Base-by-base conservation (phyloP, 2,113 vertebrate species). In the Archilochus colubris region DNA sequence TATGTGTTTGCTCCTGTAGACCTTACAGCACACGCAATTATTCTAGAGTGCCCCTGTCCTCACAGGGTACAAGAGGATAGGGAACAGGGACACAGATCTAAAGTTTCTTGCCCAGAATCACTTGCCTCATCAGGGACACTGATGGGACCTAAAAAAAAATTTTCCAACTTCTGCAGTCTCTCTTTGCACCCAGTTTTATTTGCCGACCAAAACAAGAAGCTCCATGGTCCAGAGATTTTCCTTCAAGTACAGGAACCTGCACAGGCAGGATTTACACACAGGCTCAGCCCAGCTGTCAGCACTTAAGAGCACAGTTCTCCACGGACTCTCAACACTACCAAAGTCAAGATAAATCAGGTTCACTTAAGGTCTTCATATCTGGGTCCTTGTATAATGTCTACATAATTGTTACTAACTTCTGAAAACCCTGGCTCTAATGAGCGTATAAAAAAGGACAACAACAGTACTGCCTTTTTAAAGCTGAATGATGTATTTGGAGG, bases 231-330 rank as follows among this genome's bases (percentile, higher is more conserved):
- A 15, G 25, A 62, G 16, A 63, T 25, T 46, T 18, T 54, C 48
- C 38, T 67, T 70, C 0, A 4, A n/a, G 25, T 51, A 19, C 28
- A 20, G 0, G 2, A 24, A 63, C 3, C 1, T n/a, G 43, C 44
- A 54, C 23, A 27, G 54, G 40, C 1, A 1, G 30, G 48, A 6
- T 58, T 70, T 89, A 54, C n/a, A 43, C 19, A 24, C 21, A 19
- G 55, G 50, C 58, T 87, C 30, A 50, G 63, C n/a, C 40, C 48
- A 74, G 70, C 16, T 69, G 18, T 62, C 67, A 64, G 59, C 33
- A 31, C 50, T 64, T 23, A 43, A 31, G 6, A 82, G 25, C 38
- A 38, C 19, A 24, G 66, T 16, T 82, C 51, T 15, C 44, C 50
- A 25, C 5, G 58, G 57, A 48, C 62, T 76, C n/a, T 72, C 33